Evolutionary conservation across 2,888 invertebrate species (phyloP), one percentile per base, ranked within the genome.

Genomic region (Orthosia incerta): DNA sequence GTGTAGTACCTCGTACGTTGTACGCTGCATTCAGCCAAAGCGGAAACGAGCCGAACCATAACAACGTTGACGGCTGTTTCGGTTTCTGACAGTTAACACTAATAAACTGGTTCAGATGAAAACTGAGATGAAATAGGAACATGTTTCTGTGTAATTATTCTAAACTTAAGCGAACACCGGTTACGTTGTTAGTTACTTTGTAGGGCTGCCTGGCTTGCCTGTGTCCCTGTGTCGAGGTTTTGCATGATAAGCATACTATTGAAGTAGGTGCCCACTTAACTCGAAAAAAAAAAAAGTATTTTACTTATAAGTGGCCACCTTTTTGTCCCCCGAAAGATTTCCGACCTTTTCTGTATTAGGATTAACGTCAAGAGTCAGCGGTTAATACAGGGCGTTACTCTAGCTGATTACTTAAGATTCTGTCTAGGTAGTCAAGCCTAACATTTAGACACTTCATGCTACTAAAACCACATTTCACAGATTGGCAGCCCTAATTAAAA

Each of bases 41-140:
- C 95, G 95, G 95, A 95, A 95, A 92, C 93, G 91, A 91, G 88
- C 87, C 89, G 87, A 94, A 93, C 91, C 94, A 95, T 94, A 95
- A 95, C 95, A 95, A 92, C 90, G 87, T 91, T 86, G 92, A 90
- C 93, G 91, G 90, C 89, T 92, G 94, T 92, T 92, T 92, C 90
- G 91, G 89, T 91, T 91, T 92, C 93, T 91, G 93, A 92, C 93
- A 92, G 90, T 90, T 91, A 90, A 93, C 91, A 94, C 92, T 93
- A 94, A 93, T 93, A 94, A 94, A 95, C 93, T 90, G 90, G 89
- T 90, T 92, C 92, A 88, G 91, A 92, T 92, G 93, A 93, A 93
- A 92, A 91, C 91, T 91, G 87, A 91, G 93, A 93, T 91, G 88
- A 91, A 93, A 92, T 92, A 91, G 89, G 89, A 92, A 91, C 92